Conservation (phyloP, 2,888 invertebrate genomes). For the Adineta ricciae region DNA sequence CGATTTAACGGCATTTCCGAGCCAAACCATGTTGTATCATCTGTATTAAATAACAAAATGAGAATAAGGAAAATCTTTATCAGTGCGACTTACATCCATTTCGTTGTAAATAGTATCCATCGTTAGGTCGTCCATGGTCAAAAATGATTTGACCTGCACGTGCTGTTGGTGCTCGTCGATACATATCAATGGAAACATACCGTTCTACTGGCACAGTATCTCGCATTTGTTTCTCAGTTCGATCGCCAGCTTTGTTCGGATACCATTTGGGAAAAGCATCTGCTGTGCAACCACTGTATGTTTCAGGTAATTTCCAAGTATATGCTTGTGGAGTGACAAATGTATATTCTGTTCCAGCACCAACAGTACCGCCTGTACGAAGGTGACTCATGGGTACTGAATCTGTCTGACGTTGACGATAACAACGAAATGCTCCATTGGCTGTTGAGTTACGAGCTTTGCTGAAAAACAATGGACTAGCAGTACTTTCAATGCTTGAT, state of each 20-base stretch:
- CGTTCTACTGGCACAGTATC: constrained; percentile 42
- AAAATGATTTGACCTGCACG: constrained; percentile 42
- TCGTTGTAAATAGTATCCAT: constrained; percentile 46
- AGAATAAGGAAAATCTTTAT: too few species aligned
- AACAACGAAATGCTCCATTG: constrained; percentile 38
- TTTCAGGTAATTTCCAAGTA: constrained; percentile 39
- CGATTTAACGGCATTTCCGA: constrained; percentile 42
- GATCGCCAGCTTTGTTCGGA: constrained; percentile 44
- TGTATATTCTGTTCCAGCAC: constrained; percentile 38
- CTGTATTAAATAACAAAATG: too few species aligned
- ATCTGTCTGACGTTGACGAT: constrained; percentile 40
- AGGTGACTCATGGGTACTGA: constrained; percentile 40
- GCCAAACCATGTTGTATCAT: constrained; percentile 45
- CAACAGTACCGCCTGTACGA: constrained; percentile 38
- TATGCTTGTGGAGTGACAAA: constrained; percentile 42
- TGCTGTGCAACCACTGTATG: constrained; percentile 43
- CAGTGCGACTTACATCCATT: constrained; percentile 41
- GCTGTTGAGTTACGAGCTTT: constrained; percentile 17
- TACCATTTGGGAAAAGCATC: constrained; percentile 47
- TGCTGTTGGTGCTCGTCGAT: constrained; percentile 46
- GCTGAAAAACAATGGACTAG: constrained; percentile 33
- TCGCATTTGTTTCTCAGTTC: neutral
- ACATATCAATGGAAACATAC: constrained; percentile 46
- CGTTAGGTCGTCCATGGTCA: constrained; percentile 46
- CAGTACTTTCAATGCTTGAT: constrained; percentile 40